Conservation (phyloP, 2,113 vertebrate species). For the Oryzias woworae region DNA sequence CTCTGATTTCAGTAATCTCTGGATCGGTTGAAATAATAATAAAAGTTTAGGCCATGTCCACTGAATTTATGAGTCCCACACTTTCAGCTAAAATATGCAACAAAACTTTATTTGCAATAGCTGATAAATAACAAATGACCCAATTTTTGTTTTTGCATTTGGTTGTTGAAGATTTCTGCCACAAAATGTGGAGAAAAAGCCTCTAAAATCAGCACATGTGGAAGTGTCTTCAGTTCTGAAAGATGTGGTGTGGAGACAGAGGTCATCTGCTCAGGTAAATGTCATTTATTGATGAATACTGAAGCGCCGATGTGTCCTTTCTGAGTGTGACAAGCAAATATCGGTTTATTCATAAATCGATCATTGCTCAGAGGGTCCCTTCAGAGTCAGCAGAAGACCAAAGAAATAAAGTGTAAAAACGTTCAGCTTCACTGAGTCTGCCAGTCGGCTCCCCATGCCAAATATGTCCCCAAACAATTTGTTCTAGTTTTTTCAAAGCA, state of each 20-base stretch:
- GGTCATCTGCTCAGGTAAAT: constrained; percentile 60
- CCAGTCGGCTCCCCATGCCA: constrained; percentile 4
- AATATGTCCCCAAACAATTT: constrained; percentile 13
- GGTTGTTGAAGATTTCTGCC: no score
- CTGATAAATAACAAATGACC: no score
- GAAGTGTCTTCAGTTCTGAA: neutral
- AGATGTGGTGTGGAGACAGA: constrained; percentile 1
- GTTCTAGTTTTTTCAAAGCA: constrained; percentile 9
- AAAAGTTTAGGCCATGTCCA: no score
- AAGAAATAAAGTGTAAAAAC: constrained; percentile 6
- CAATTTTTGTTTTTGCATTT: no score
- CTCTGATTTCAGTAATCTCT: no score
- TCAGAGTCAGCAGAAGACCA: constrained; percentile 19
- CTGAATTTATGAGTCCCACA: no score
- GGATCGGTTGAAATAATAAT: no score
- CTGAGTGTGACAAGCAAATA: constrained; percentile 56
- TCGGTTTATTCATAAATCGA: constrained; percentile 50
- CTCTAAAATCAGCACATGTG: no score
- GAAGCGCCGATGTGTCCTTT: constrained; percentile 51
- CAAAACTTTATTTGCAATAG: no score
- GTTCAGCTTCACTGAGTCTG: constrained; percentile 1
- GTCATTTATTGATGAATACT: constrained; percentile 57
- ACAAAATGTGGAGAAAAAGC: no score
- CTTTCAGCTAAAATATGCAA: no score
- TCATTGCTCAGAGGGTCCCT: constrained; percentile 16